Percentiles rank a stretch among this genome's conserved stretches.
Evolutionary conservation across 1,140 invertebrate species (phyloP).

Genomic region (Lordiphosa clarofinis): DNA sequence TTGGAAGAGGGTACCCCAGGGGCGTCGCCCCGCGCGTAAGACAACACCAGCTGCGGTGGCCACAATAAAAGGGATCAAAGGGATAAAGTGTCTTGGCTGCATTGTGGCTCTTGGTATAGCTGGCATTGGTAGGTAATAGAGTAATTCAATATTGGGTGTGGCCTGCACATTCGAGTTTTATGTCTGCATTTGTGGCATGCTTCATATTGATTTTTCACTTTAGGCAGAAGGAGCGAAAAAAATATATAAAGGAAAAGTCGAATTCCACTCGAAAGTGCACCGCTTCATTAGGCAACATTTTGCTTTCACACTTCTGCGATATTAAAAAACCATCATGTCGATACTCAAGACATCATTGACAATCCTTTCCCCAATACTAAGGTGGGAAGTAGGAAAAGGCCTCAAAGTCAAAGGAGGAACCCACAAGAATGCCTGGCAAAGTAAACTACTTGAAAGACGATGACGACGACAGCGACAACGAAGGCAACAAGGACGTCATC

Average conservation of each 20-base stretch:
- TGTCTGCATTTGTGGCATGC: slow-evolving; percentile 15
- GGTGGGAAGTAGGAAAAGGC: slow-evolving; percentile 10
- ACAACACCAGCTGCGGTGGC: slow-evolving; percentile 53
- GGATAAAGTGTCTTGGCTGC: slow-evolving; percentile 48
- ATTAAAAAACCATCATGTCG: slow-evolving; percentile 24
- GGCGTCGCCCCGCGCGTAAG: slow-evolving; percentile 22
- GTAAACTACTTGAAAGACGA: slow-evolving; percentile 36
- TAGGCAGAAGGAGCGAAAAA: neutral
- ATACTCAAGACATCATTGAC: slow-evolving; percentile 32
- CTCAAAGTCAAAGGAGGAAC: slow-evolving; percentile 26
- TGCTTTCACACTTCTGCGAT: slow-evolving; percentile 12
- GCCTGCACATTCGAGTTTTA: slow-evolving; percentile 12
- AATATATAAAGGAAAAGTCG: neutral
- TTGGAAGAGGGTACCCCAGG: slow-evolving; percentile 3
- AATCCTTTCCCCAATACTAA: slow-evolving; percentile 31
- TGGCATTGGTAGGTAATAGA: slow-evolving; percentile 25
- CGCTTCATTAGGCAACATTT: slow-evolving; percentile 39
- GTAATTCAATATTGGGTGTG: slow-evolving; percentile 59
- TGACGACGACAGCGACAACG: slow-evolving; percentile 4
- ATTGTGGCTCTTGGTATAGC: slow-evolving; percentile 11
- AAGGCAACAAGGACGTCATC: slow-evolving; percentile 14
- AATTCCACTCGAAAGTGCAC: slow-evolving; percentile 4
- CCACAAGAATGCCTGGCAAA: slow-evolving; percentile 36
- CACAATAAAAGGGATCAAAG: slow-evolving; percentile 56
- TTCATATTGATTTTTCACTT: slow-evolving; percentile 23